Percentiles rank a stretch among this genome's conserved stretches.
Conservation (phyloP, 1,140 invertebrate species). For the Brachionus plicatilis region DNA sequence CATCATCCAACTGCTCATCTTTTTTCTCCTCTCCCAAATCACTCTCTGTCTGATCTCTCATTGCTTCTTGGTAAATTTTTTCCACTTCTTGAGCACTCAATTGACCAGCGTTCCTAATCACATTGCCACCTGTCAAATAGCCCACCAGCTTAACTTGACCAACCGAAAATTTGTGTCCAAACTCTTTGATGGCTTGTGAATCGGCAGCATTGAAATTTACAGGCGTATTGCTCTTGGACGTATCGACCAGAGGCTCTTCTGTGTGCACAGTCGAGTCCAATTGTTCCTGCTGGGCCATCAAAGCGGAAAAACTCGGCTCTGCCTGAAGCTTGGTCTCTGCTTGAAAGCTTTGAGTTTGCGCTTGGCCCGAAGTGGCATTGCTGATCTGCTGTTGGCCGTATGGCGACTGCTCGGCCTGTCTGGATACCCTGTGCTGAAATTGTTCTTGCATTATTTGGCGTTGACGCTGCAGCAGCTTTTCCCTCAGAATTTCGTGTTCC, state of each 20-base stretch:
- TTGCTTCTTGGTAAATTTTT: not conserved
- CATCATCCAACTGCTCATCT: not conserved
- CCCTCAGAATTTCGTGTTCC: not conserved
- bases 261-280: not conserved
- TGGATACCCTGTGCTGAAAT: not conserved
- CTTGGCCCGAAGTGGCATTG: not conserved
- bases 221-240: not conserved
- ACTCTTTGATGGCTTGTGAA: not conserved
- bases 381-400: not conserved
- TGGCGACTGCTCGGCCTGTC: not conserved
- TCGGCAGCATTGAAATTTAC: not conserved
- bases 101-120: not conserved
- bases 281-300: not conserved
- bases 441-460: not conserved
- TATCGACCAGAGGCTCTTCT: not conserved
- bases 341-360: not conserved
- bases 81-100: not conserved
- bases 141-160: not conserved
- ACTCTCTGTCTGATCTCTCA: not conserved
- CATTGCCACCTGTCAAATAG: not conserved
- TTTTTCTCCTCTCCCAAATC: not conserved
- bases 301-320: not conserved
- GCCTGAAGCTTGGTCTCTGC: not conserved
- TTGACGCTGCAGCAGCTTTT: not conserved
- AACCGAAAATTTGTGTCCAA: not conserved